phyloP scores from a whole-genome alignment of 2,797 vertebrate species.

The Enteromius argenteus region DNA sequence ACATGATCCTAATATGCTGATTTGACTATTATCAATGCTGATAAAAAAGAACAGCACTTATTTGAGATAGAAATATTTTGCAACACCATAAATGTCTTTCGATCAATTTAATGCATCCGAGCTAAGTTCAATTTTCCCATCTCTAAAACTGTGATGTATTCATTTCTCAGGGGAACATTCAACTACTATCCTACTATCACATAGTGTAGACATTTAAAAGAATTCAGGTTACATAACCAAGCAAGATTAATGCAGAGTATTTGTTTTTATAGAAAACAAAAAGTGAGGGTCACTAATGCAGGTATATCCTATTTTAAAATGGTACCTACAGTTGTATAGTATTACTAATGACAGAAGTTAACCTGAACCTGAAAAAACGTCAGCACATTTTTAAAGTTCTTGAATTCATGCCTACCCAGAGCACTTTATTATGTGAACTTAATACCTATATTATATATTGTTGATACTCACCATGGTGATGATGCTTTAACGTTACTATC shows the following conservation, averaged over 20 bases:
- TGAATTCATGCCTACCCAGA: not conserved
- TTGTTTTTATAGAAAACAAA: not conserved
- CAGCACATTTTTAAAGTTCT: not conserved
- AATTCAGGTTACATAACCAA: not conserved
- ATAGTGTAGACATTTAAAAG: not conserved
- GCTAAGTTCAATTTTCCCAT: not conserved
- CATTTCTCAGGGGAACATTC: not conserved
- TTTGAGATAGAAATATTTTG: not conserved
- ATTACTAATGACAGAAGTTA: not conserved
- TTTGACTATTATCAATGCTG: not conserved
- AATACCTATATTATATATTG: not conserved
- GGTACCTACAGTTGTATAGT: not conserved
- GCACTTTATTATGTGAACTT: not conserved
- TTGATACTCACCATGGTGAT: conserved; percentile 43
- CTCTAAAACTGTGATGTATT: not conserved
- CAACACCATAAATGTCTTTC: not conserved
- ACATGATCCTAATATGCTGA: not conserved
- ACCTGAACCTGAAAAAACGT: not conserved
- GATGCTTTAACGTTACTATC: conserved; percentile 1
- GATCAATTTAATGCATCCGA: not conserved
- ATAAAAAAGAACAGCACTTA: not conserved
- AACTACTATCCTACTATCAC: not conserved
- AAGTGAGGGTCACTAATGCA: not conserved
- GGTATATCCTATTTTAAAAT: not conserved
- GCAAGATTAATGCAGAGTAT: not conserved